These are phyloP conservation scores for Eugnorisma glareosa DNA, from an alignment of 2,888 invertebrate species.

Conservation along the genomic window DNA sequence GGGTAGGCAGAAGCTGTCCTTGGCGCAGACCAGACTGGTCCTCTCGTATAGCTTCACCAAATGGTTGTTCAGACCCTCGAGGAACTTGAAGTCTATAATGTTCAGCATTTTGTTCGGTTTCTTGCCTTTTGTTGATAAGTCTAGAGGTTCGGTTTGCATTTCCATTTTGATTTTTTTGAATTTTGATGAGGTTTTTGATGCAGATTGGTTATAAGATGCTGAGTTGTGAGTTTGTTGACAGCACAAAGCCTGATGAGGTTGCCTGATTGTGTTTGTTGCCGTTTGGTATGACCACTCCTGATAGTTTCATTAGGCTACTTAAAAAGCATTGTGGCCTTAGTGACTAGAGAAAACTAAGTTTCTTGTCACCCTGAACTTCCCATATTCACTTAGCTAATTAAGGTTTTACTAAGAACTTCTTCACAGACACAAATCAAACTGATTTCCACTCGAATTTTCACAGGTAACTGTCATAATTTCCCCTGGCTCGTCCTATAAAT, in stretches of 20 bases:
- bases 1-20: slow-evolving; percentile 65
- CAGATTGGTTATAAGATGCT: too few species aligned
- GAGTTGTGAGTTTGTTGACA: background rate
- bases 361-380: background rate
- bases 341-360: background rate
- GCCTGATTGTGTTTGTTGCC: background rate
- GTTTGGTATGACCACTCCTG: background rate
- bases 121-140: slow-evolving; percentile 80
- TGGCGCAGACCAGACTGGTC: slow-evolving; percentile 75
- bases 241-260: background rate
- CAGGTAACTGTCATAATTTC: slow-evolving; percentile 80
- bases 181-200: background rate
- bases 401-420: background rate
- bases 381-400: slow-evolving; percentile 24
- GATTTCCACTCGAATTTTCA: slow-evolving; percentile 80
- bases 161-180: slow-evolving; percentile 71
- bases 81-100: slow-evolving; percentile 84
- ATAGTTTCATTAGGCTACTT: background rate
- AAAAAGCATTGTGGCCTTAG: background rate
- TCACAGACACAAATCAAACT: slow-evolving; percentile 45
- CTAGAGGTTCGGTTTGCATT: slow-evolving; percentile 84
- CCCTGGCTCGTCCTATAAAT: slow-evolving; percentile 82
- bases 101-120: slow-evolving; percentile 75
- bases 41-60: slow-evolving; percentile 84
- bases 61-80: slow-evolving; percentile 84